phyloP scores from a whole-genome alignment of 2,888 invertebrate genomes.

The Lasioglossum figueresi region DNA sequence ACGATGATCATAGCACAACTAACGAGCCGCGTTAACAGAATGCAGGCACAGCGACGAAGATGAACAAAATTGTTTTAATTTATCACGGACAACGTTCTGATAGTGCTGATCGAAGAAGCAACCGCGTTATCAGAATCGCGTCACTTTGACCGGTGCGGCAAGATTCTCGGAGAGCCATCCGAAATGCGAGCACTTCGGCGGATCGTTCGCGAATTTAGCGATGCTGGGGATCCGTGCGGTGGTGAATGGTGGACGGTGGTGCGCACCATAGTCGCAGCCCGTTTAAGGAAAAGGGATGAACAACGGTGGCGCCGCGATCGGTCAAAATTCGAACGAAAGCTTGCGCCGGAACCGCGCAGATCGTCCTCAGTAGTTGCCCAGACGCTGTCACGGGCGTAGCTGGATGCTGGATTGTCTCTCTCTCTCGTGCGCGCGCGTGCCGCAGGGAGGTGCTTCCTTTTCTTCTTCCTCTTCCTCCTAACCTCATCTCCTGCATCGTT shows the following conservation, averaged over 20 bases:
- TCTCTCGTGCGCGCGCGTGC: conserved; percentile 73
- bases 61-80: neutral
- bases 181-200: neutral
- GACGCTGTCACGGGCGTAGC: conserved; percentile 83
- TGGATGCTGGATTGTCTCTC: conserved; percentile 79
- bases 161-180: neutral
- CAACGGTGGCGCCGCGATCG: conserved; percentile 76
- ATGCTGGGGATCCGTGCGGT: neutral
- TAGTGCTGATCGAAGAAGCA: neutral
- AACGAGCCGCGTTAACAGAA: neutral
- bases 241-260: conserved; percentile 22
- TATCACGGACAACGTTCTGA: neutral
- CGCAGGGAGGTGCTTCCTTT: conserved; percentile 74
- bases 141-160: neutral
- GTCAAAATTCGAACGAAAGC: conserved; percentile 79
- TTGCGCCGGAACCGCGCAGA: conserved; percentile 79
- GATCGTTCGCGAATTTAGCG: neutral
- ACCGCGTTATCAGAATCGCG: neutral
- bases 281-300: conserved; percentile 55
- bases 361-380: conserved; percentile 80
- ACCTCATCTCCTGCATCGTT: conserved; percentile 57
- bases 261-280: conserved; percentile 37
- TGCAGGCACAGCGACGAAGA: neutral
- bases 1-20: neutral
- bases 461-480: conserved; percentile 72